Percentiles rank a stretch among this genome's conserved stretches.
Evolutionary conservation across 2,797 vertebrate species (phyloP).

Genomic region (Tadarida brasiliensis): DNA sequence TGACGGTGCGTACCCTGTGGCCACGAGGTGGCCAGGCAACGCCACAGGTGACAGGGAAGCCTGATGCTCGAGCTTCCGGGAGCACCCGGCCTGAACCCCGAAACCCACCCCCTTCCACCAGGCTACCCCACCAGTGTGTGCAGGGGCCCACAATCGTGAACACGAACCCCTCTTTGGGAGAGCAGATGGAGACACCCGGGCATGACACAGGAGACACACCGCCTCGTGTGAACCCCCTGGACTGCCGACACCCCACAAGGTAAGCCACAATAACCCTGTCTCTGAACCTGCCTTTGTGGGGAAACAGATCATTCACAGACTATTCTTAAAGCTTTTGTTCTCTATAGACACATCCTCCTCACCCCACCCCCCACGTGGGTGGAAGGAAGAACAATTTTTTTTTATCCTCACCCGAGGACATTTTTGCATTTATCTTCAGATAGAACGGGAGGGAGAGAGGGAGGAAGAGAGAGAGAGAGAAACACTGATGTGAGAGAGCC

Average conservation of each 20-base stretch:
- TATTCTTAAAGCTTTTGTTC: neutral
- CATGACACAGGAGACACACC: accelerated
- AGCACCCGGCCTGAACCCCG: no score
- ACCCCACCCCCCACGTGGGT: neutral
- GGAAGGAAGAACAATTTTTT: neutral
- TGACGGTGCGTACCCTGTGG: no score
- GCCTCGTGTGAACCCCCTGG: neutral
- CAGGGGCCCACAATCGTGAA: accelerated
- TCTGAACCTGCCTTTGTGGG: neutral
- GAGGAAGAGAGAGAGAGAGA: no score
- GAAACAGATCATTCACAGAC: no score
- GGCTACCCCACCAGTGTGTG: neutral
- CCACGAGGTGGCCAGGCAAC: no score
- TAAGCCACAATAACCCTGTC: neutral
- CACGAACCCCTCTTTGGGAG: neutral
- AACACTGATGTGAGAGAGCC: no score
- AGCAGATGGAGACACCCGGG: neutral
- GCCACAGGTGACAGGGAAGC: no score
- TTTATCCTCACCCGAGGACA: no score
- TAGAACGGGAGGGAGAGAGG: no score
- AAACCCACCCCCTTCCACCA: neutral
- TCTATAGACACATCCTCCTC: neutral
- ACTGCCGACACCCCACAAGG: neutral
- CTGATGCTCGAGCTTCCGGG: accelerated
- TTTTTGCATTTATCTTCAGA: no score